Evolutionary conservation across 2,888 invertebrate species (phyloP), one percentile per base, ranked within the genome.

Genomic region (Chymomyza fuscimana): DNA sequence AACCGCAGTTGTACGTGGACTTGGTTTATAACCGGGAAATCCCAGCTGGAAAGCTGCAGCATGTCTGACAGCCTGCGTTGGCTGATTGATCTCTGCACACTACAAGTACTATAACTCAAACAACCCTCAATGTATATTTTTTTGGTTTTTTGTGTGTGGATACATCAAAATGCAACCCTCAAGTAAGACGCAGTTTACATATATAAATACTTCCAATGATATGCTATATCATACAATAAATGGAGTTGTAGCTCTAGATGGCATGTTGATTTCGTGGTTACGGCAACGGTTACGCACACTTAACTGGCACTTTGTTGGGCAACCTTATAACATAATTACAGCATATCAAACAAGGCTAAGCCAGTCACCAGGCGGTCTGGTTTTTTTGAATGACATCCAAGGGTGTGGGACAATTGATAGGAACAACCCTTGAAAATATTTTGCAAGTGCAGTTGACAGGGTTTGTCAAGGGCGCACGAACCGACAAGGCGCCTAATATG

Each of bases 241-340:
- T 46, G 40, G 12, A 46, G 40, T 46, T 46, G 40, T 2, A 46
- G 40, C 4, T 46, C 12, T 46, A 2, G 40, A 46, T 61, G 61
- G 15, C 16, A n/a, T 40, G 32, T 22, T 50, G 46, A 25, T 50
- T 63, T 58, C n/a, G 46, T 59, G 50, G 65, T 65, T 63, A 56
- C 58, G 54, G 61, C 63, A 86, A 86, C 87, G 50, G 65, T 65
- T 63, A 56, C 61, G 54, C 63, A 67, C 87, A 86, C 88, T 89
- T 89, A 84, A 89, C 82, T 73, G 74, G 72, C 83, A 81, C 81
- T 86, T 87, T 77, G 69, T 69, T 59, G 67, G 82, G 82, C 78
- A 86, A 87, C 77, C 79, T 86, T 84, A 86, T 88, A 86, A 87
- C 86, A 84, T 87, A 90, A 86, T 83, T 83, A 89, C 76, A 77